Conservation (phyloP, 2,797 vertebrate species). For the Coregonus suidteri region DNA sequence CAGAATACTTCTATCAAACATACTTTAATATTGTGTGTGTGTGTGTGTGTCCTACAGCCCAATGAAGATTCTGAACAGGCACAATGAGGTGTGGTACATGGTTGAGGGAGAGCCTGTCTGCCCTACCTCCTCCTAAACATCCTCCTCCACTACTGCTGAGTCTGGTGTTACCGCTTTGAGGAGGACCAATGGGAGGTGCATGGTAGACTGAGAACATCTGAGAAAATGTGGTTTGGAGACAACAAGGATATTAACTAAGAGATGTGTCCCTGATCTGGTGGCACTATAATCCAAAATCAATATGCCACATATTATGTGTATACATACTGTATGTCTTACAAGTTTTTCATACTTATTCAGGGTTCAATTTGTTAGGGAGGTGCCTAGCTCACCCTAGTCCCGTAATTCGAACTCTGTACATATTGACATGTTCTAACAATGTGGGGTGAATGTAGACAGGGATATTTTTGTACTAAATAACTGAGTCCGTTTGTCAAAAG, state of each 20-base stretch:
- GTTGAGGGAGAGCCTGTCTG: constrained; percentile 58
- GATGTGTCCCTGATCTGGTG: background rate
- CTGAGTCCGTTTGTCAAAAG: background rate
- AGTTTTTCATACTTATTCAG: background rate
- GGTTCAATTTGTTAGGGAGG: background rate
- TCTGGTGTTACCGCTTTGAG: too few relatives aligned
- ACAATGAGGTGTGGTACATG: constrained; percentile 77
- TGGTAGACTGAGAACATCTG: too few relatives aligned
- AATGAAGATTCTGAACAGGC: constrained; percentile 60
- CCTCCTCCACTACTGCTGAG: background rate
- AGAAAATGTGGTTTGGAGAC: too few relatives aligned
- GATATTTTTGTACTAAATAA: background rate
- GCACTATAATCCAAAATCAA: background rate
- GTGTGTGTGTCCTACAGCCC: constrained; percentile 65
- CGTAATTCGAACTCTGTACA: background rate
- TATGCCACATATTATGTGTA: background rate
- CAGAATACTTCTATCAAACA: background rate
- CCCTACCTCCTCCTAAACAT: constrained; percentile 8
- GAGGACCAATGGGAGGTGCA: too few relatives aligned
- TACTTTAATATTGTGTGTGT: constrained; percentile 12
- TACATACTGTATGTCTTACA: background rate
- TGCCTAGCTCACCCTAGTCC: background rate
- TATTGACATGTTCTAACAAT: background rate
- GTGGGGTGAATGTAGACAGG: background rate
- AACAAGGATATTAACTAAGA: background rate